These are phyloP conservation scores for Leptobrachium leishanense DNA, from an alignment of 2,113 vertebrate genomes.

Conservation along the genomic window DNA sequence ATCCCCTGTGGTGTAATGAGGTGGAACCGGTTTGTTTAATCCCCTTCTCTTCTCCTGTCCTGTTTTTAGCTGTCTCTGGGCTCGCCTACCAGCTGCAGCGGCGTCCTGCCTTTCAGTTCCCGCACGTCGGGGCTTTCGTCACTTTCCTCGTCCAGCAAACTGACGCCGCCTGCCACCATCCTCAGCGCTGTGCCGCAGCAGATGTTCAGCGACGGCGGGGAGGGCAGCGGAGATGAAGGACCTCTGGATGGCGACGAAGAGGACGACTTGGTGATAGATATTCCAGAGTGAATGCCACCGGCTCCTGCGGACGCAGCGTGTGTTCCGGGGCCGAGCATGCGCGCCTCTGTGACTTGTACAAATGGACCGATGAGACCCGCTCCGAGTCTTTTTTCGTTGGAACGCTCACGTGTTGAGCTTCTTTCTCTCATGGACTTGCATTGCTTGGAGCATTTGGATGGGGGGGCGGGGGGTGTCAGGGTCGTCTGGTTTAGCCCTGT, in stretches of 20 bases:
- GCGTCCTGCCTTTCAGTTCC: slow-evolving; percentile 58
- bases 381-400: too few species aligned
- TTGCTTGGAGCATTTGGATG: too few species aligned
- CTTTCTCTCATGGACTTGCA: too few species aligned
- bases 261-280: slow-evolving; percentile 68
- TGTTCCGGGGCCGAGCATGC: too few species aligned
- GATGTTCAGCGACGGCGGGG: slow-evolving; percentile 65
- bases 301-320: too few species aligned
- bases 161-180: slow-evolving; percentile 59
- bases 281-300: slow-evolving; percentile 57
- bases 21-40: not conserved
- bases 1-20: not conserved
- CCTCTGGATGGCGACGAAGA: slow-evolving; percentile 58
- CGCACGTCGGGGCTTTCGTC: slow-evolving; percentile 57
- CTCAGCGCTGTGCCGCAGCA: slow-evolving; percentile 69
- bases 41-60: not conserved
- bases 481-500: too few species aligned
- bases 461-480: too few species aligned
- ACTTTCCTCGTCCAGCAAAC: slow-evolving; percentile 58
- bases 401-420: too few species aligned
- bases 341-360: too few species aligned
- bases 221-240: slow-evolving; percentile 63
- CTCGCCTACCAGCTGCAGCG: slow-evolving; percentile 59
- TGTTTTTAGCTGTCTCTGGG: slow-evolving; percentile 59
- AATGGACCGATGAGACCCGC: too few species aligned